Evolutionary conservation across 1,140 invertebrate genomes (phyloP).

Genomic region (Aethina tumida): DNA sequence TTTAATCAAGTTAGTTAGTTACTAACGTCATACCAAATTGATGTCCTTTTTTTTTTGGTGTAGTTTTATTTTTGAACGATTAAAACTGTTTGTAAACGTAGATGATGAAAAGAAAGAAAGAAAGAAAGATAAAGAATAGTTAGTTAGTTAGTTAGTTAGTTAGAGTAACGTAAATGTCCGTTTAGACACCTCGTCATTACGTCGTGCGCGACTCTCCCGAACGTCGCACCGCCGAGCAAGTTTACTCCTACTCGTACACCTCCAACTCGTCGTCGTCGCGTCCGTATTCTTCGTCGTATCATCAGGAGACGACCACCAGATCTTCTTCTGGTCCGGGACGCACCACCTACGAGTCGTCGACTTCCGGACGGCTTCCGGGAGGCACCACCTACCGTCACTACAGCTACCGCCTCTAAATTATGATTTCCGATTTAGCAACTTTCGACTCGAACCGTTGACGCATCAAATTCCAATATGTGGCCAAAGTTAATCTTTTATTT

Average conservation of each 20-base stretch:
- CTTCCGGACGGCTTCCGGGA: constrained; percentile 65
- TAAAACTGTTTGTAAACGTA: not conserved
- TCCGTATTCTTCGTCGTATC: constrained; percentile 48
- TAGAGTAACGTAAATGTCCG: no score
- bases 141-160: no score
- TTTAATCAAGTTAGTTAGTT: not conserved
- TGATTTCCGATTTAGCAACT: not conserved
- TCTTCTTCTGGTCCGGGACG: constrained; percentile 58
- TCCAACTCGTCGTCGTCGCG: constrained; percentile 45
- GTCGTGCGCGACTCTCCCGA: constrained; percentile 67
- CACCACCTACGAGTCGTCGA: constrained; percentile 62
- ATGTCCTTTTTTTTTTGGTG: not conserved
- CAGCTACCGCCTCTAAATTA: constrained; percentile 70
- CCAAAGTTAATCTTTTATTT: no score
- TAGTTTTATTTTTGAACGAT: not conserved
- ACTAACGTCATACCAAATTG: not conserved
- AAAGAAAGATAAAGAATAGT: no score
- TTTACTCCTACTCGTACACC: constrained; percentile 75
- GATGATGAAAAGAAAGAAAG: no score
- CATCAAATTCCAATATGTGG: no score
- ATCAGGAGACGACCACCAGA: constrained; percentile 54
- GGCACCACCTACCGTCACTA: constrained; percentile 74
- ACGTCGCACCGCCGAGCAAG: constrained; percentile 55
- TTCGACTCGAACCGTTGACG: not conserved
- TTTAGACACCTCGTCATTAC: constrained; percentile 72